Evolutionary conservation across 1,140 invertebrate genomes (phyloP).

Genomic region (Homarus americanus): DNA sequence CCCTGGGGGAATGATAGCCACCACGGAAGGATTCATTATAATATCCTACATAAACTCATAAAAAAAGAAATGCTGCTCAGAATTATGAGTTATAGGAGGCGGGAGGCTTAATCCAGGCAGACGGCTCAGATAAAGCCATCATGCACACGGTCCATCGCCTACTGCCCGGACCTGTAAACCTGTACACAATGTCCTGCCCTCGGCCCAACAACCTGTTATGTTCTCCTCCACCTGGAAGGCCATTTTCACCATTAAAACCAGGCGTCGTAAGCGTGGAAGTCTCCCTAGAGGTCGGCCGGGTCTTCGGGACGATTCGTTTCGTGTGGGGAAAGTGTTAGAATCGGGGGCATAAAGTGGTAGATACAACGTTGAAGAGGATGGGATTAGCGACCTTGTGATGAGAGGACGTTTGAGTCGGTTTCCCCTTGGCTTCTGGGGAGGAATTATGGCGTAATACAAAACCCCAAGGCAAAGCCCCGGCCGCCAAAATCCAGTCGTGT

Average conservation of each 20-base stretch:
- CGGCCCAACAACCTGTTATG: neutral
- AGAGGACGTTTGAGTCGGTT: neutral
- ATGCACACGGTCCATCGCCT: neutral
- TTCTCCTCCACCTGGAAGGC: neutral
- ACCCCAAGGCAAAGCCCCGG: neutral
- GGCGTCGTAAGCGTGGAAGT: neutral
- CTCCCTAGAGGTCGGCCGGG: neutral
- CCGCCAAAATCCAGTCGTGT: slow-evolving; percentile 25
- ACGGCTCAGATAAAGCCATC: neutral
- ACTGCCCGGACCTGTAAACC: neutral
- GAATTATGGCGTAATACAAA: neutral
- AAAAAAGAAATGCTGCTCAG: neutral
- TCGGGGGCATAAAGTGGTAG: neutral
- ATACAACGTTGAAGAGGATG: neutral
- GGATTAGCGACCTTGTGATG: neutral
- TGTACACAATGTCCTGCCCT: neutral
- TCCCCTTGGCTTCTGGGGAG: neutral
- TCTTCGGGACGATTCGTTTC: neutral
- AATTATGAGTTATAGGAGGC: neutral
- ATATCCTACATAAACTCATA: neutral
- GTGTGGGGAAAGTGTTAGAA: neutral
- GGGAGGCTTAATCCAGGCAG: neutral
- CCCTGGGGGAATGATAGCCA: too few relatives aligned
- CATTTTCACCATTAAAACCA: neutral
- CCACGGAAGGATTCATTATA: neutral